Evolutionary conservation across 2,888 invertebrate species (phyloP), one percentile per base, ranked within the genome.

Genomic region (Lithophane leautieri): DNA sequence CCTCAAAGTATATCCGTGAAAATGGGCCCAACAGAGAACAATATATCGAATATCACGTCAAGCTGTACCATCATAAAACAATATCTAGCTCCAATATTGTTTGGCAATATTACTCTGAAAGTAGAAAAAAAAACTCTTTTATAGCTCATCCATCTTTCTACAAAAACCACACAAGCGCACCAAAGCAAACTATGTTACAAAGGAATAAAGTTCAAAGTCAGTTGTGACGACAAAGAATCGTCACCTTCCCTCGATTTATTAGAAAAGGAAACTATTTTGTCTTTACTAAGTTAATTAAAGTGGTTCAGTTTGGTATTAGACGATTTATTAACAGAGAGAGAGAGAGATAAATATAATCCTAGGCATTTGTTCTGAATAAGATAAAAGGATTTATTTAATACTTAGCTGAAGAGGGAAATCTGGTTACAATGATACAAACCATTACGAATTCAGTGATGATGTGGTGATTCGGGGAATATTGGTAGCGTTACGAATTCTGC

Each of bases 11-110:
- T 78, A 71, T 75, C 63, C 40, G 25, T 73, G 60, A 68, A 81
- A 81, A 78, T 67, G 47, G n/a, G 68, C 60, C 58, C 69, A 79
- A 73, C 58, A 81, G 58, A 16, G 73, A 42, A 28, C 50, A 63
- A 63, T 79, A 81, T 86, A 77, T 77, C 76, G 66, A 63, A 77
- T 77, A 78, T 82, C 73, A 79, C 68, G 74, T 68, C 72, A 81
- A 84, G 54, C 76, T 75, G 67, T 71, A 74, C 69, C 61, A 76
- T 80, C 84, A 78, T 88, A 87, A 88, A 87, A 83, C 78, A 82
- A 80, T 87, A 83, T 84, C 81, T 16, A 83, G 63, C 42, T 66
- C 61, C 86, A 85, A 88, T 88, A 88, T 88, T 85, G 81, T 88
- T 83, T 76, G 65, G 44, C 73, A 70, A 83, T 86, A 84, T 86